A percentile compares a stretch with the other conserved stretches of the same genome.
These are phyloP conservation scores for Coenonympha arcania DNA, from an alignment of 2,888 invertebrate genomes.

Conservation along the genomic window DNA sequence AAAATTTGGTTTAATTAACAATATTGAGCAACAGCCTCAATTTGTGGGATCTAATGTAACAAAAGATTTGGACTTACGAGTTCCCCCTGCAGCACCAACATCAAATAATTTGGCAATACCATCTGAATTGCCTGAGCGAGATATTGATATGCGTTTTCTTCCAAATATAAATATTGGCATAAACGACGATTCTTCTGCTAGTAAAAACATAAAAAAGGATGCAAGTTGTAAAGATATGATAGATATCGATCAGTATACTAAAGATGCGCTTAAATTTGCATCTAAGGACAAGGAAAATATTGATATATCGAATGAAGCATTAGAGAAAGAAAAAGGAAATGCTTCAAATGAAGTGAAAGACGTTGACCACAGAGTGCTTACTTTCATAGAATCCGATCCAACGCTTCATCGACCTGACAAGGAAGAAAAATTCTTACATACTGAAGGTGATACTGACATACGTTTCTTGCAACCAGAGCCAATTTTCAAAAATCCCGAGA, in stretches of 20 bases:
- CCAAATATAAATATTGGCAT: slow-evolving; percentile 36
- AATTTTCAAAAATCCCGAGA: slow-evolving; percentile 63
- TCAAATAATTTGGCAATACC: slow-evolving; percentile 39
- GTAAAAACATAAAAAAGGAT: slow-evolving; percentile 39
- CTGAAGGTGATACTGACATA: slow-evolving; percentile 65
- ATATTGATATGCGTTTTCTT: slow-evolving; percentile 70
- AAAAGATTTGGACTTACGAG: slow-evolving; percentile 67
- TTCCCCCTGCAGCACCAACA: slow-evolving; percentile 52
- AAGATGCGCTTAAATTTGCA: slow-evolving; percentile 70
- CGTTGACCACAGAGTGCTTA: slow-evolving; percentile 67
- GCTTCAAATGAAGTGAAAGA: slow-evolving; percentile 55
- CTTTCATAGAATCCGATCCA: slow-evolving; percentile 53
- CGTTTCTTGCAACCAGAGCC: slow-evolving; percentile 64
- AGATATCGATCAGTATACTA: slow-evolving; percentile 71
- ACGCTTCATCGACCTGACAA: slow-evolving; percentile 36
- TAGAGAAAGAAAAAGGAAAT: slow-evolving; percentile 47
- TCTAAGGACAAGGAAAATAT: slow-evolving; percentile 67
- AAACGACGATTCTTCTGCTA: slow-evolving; percentile 37
- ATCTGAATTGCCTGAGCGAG: slow-evolving; percentile 59
- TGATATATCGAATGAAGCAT: slow-evolving; percentile 57
- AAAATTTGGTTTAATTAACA: slow-evolving; percentile 67
- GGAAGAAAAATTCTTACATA: slow-evolving; percentile 38
- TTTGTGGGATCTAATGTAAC: slow-evolving; percentile 39
- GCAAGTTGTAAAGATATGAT: slow-evolving; percentile 58
- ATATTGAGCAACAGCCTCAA: slow-evolving; percentile 42